Conservation (phyloP, 2,113 vertebrate genomes). For the Apistogramma diplotaenia region DNA sequence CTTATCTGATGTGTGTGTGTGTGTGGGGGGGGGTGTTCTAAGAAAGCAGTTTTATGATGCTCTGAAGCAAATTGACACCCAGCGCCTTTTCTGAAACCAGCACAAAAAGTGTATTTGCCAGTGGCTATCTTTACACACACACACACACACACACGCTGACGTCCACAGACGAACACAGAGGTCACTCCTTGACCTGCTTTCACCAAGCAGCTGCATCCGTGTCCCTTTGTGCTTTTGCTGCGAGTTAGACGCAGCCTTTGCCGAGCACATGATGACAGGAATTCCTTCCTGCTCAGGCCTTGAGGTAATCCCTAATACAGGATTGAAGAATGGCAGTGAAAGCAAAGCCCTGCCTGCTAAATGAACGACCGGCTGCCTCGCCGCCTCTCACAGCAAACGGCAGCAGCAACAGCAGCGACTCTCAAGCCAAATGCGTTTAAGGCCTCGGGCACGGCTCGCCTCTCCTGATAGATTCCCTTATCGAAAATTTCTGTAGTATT, state of each 20-base stretch:
- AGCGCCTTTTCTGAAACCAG: neutral
- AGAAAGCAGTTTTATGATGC: neutral
- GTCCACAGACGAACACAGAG: slow-evolving; percentile 2
- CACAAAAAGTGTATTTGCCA: neutral
- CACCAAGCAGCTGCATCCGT: slow-evolving; percentile 41
- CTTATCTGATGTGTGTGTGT: too few relatives aligned
- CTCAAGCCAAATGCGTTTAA: slow-evolving; percentile 3
- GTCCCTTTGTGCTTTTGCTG: slow-evolving; percentile 53
- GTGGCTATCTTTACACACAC: neutral
- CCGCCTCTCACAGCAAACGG: slow-evolving; percentile 10
- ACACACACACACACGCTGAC: neutral
- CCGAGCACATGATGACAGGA: slow-evolving; percentile 73
- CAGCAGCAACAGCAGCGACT: neutral
- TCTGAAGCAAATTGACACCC: neutral
- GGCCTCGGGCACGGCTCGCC: neutral
- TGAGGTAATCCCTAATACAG: slow-evolving; percentile 75
- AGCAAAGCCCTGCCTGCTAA: slow-evolving; percentile 32
- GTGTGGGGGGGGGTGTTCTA: neutral
- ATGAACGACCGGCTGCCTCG: slow-evolving; percentile 31
- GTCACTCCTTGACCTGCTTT: slow-evolving; percentile 48
- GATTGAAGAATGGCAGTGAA: slow-evolving; percentile 65
- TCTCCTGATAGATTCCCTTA: neutral
- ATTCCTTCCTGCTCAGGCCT: slow-evolving; percentile 70
- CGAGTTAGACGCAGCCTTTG: slow-evolving; percentile 36
- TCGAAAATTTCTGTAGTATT: neutral